A percentile compares a stretch with the other conserved stretches of the same genome.
These are phyloP conservation scores for Parazoanthus atlanticus DNA, from an alignment of 92 coral and sea anemone species.

Conservation along the genomic window DNA sequence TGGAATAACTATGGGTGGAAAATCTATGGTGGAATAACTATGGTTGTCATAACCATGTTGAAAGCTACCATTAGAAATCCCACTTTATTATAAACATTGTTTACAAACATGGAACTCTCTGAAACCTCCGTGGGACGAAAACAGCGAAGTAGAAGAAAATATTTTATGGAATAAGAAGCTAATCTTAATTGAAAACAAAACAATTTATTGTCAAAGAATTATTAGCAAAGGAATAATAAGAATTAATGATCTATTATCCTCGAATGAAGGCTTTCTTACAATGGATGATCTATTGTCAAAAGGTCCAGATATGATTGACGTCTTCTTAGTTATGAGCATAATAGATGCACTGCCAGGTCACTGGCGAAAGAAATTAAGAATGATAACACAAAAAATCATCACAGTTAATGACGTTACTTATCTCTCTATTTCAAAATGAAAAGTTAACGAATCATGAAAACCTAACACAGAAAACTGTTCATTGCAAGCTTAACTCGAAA, in stretches of 20 bases:
- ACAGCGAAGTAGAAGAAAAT: neutral
- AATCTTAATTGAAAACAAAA: slow-evolving; percentile 20
- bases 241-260: slow-evolving; percentile 2
- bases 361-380: neutral
- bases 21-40: no score
- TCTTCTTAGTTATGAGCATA: no score
- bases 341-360: no score
- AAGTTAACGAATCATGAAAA: neutral
- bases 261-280: neutral
- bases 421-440: neutral
- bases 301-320: neutral
- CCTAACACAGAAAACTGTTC: slow-evolving; percentile 4
- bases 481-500: neutral
- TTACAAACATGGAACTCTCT: slow-evolving; percentile 30
- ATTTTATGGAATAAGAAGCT: neutral
- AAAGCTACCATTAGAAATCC: slow-evolving; percentile 26
- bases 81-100: slow-evolving; percentile 37
- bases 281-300: no score
- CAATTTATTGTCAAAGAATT: slow-evolving; percentile 4
- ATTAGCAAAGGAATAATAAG: slow-evolving; percentile 12
- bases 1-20: no score
- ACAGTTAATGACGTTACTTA: neutral
- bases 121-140: slow-evolving; percentile 2
- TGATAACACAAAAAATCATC: slow-evolving; percentile 1
- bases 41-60: neutral